Percentiles rank a stretch among this genome's conserved stretches.
phyloP scores from a whole-genome alignment of 23 tunicate species.

The Oikopleura vanhoeffeni region DNA sequence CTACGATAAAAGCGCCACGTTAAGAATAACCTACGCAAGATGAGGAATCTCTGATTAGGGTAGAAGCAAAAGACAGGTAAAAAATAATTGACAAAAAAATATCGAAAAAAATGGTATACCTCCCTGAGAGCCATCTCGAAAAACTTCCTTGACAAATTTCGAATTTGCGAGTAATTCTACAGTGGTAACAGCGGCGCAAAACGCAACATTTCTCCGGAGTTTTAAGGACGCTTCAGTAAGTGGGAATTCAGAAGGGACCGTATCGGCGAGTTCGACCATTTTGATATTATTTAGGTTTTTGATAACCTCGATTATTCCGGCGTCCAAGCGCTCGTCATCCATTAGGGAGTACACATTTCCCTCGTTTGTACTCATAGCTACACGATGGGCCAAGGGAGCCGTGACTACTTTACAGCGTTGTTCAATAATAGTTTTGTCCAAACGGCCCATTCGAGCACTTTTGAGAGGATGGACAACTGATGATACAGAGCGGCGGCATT shows the following conservation, averaged over 20 bases:
- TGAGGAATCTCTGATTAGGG: too few species aligned
- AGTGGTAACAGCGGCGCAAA: not conserved
- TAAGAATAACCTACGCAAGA: too few species aligned
- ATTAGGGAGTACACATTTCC: not conserved
- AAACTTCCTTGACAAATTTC: not conserved
- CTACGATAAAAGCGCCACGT: too few species aligned
- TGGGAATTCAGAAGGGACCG: not conserved
- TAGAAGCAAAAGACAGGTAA: too few species aligned
- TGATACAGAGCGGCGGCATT: too few species aligned
- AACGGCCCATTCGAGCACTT: too few species aligned
- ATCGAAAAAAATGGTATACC: too few species aligned
- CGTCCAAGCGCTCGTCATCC: not conserved
- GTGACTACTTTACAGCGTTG: not conserved
- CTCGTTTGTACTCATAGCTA: slow-evolving; percentile 1
- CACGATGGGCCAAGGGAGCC: not conserved
- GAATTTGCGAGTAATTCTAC: not conserved
- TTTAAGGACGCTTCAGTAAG: not conserved
- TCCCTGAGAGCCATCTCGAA: not conserved
- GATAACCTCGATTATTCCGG: not conserved
- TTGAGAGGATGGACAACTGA: too few species aligned
- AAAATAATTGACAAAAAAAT: too few species aligned
- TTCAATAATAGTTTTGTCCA: not conserved
- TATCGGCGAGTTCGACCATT: not conserved
- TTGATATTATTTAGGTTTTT: not conserved
- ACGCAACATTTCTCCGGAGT: not conserved